Evolutionary conservation across 2,888 invertebrate species (phyloP).

Genomic region (Achlya flavicornis): DNA sequence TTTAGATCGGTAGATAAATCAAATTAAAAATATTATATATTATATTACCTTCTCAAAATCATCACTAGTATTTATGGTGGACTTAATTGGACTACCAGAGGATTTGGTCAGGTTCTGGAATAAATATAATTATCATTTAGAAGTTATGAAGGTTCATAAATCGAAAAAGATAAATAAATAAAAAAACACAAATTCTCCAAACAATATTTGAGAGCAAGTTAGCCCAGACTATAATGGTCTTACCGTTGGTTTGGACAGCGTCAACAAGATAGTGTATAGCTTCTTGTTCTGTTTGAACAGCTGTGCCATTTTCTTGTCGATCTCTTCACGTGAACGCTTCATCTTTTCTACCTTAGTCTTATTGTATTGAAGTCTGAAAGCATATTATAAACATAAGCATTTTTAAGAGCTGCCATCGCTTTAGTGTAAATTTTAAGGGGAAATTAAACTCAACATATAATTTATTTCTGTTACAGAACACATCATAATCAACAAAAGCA

Average conservation of each 20-base stretch:
- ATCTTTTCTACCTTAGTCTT: slow-evolving; percentile 40
- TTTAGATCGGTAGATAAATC: too few relatives aligned
- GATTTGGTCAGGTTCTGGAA: not conserved
- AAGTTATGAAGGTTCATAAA: not conserved
- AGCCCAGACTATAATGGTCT: not conserved
- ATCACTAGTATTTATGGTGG: not conserved
- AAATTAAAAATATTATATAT: too few relatives aligned
- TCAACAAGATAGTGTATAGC: slow-evolving; percentile 19
- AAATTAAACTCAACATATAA: too few relatives aligned
- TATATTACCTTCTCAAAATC: not conserved
- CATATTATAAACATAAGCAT: not conserved
- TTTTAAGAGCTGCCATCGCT: not conserved
- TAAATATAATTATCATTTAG: not conserved
- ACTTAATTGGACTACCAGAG: slow-evolving; percentile 2
- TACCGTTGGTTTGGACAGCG: not conserved
- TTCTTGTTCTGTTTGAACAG: slow-evolving; percentile 30
- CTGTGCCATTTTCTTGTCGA: slow-evolving; percentile 27
- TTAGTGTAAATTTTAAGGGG: too few relatives aligned
- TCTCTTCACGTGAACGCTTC: slow-evolving; percentile 27
- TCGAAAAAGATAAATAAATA: too few relatives aligned
- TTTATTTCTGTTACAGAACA: too few relatives aligned
- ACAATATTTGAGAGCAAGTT: too few relatives aligned
- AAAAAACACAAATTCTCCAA: too few relatives aligned
- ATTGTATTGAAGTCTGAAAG: slow-evolving; percentile 40
- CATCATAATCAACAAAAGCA: too few relatives aligned